phyloP scores from a whole-genome alignment of 2,113 vertebrate genomes.

The Cichladusa arquata region DNA sequence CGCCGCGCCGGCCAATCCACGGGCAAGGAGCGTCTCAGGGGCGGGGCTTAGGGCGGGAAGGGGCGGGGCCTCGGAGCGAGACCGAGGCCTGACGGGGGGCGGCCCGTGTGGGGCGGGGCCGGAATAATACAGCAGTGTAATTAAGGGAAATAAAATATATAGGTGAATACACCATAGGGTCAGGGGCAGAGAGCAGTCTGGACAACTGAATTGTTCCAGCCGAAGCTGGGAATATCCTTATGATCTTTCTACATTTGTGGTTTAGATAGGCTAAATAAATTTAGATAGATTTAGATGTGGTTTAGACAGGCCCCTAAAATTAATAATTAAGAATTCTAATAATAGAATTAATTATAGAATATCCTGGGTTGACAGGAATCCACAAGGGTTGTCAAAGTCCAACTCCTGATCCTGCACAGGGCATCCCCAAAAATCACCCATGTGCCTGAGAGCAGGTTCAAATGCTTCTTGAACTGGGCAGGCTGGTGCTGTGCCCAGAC shows the following conservation, averaged over 20 bases:
- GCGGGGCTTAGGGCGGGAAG: fast-evolving
- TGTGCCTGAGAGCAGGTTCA: not conserved
- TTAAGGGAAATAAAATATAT: fast-evolving
- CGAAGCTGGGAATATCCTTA: too few relatives aligned
- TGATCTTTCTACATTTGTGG: not conserved
- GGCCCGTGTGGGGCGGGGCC: too few relatives aligned
- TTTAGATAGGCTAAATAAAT: not conserved
- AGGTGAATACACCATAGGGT: fast-evolving
- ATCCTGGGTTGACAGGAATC: not conserved
- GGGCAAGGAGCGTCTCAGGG: fast-evolving
- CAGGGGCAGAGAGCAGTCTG: not conserved
- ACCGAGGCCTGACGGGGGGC: too few relatives aligned
- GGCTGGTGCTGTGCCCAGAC: fast-evolving
- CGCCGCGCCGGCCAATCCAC: not conserved
- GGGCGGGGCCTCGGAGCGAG: not conserved
- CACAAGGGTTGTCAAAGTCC: not conserved
- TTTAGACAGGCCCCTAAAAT: not conserved
- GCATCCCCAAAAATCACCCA: not conserved
- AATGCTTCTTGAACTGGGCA: fast-evolving
- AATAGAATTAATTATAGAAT: not conserved
- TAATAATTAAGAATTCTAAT: not conserved
- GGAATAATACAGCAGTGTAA: fast-evolving
- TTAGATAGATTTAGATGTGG: not conserved
- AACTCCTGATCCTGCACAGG: not conserved
- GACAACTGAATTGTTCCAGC: not conserved